Evolutionary conservation across 2,888 invertebrate species (phyloP), one percentile per base, ranked within the genome.

Genomic region (Drosophila lutescens): DNA sequence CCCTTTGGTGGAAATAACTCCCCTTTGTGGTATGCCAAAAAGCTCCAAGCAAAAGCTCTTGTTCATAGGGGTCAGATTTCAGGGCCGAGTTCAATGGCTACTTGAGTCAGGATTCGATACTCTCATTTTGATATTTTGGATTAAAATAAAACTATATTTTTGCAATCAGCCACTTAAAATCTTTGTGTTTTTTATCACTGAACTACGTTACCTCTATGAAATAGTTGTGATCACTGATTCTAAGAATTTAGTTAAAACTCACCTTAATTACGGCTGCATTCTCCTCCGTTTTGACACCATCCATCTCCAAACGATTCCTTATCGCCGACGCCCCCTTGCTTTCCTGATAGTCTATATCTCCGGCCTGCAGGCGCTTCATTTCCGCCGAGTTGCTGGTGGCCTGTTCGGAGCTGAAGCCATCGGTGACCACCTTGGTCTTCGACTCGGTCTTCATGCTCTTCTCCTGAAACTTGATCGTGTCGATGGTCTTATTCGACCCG

Each of bases 241-340:
- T 30, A 30, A 30, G 38, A n/a, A n/a, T 38, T n/a, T 13, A 2
- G 1, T 1, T 2, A 17, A 6, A 46, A 90, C 93, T 93, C 92
- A 97, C 97, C 94, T 97, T 96, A 80, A 96, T 95, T 78, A 95
- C 94, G 67, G 97, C 95, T 77, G 96, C 95, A 90, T 96, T 96
- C 92, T 97, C 96, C 92, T 98, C 97, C 1, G 97, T 96, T 26
- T 96, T 96, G 71, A 97, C 94, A 47, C 97, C 97, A 90, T 97
- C 97, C 71, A 97, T 94, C 92, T 97, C 97, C 74, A 97, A 93
- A 78, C 96, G 93, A 76, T 97, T 95, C 79, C 95, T 94, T 75
- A 95, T 94, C 15, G 97, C 96, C 32, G 96, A 95, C 43, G 96
- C 95, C 44, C 96, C 95, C 86, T 94, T 95, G 77, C 95, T 95